These are phyloP conservation scores for Saccopteryx bilineata DNA, from an alignment of 2,113 vertebrate genomes.

Conservation along the genomic window DNA sequence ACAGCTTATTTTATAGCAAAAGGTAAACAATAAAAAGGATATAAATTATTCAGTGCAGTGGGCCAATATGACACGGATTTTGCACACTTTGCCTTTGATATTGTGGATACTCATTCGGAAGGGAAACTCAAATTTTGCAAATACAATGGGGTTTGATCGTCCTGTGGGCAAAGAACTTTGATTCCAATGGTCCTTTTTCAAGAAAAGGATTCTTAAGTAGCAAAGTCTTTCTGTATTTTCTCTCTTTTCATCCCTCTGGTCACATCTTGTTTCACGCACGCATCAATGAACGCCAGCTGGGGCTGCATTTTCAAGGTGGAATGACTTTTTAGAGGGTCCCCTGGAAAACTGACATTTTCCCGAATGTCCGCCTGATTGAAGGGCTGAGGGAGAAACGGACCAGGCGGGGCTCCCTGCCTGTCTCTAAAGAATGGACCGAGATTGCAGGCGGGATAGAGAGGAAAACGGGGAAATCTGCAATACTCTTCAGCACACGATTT, in stretches of 20 bases:
- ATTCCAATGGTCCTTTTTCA: not conserved
- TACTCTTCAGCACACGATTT: conserved; percentile 77
- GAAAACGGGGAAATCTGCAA: conserved; percentile 82
- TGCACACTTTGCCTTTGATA: not conserved
- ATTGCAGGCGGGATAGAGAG: conserved; percentile 80
- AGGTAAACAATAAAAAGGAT: not conserved
- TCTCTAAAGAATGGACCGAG: conserved; percentile 77
- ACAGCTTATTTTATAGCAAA: not conserved
- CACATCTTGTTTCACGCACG: not conserved
- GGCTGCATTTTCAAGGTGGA: not conserved
- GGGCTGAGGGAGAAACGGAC: not conserved
- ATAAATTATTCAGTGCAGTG: not conserved
- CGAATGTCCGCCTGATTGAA: not conserved
- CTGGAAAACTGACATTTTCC: not conserved
- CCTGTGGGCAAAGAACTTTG: not conserved
- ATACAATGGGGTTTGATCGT: not conserved
- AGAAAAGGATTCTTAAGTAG: not conserved
- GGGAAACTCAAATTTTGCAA: not conserved
- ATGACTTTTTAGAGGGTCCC: not conserved
- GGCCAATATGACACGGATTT: too few relatives aligned
- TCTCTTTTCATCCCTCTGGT: not conserved
- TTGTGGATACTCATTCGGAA: not conserved
- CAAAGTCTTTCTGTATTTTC: not conserved
- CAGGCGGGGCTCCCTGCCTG: conserved; percentile 63
- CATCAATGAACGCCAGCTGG: not conserved